Evolutionary conservation across 2,113 vertebrate species (phyloP).

Genomic region (Silurus glanis): DNA sequence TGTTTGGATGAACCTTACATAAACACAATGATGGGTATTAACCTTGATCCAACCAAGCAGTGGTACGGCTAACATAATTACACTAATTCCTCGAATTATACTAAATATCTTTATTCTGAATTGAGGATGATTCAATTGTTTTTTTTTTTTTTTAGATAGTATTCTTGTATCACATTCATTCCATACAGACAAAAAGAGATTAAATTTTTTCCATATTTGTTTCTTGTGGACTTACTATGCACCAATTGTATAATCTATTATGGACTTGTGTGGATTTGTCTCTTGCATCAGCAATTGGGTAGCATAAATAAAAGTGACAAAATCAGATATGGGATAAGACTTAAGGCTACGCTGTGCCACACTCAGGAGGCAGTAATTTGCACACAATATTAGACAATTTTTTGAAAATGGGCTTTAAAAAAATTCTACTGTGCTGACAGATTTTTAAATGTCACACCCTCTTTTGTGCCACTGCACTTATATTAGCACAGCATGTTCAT

Average conservation of each 20-base stretch:
- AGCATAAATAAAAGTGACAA: not conserved
- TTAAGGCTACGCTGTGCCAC: no score
- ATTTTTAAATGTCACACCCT: not conserved
- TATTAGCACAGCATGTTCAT: slow-evolving; percentile 3
- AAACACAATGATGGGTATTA: not conserved
- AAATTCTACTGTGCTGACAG: not conserved
- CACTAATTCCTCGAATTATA: not conserved
- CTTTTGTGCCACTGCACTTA: not conserved
- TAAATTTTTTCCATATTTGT: no score
- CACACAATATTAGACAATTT: not conserved
- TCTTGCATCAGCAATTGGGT: not conserved
- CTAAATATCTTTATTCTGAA: not conserved
- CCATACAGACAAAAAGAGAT: no score
- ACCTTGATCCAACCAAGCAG: not conserved
- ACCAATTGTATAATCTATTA: not conserved
- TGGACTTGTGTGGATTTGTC: not conserved
- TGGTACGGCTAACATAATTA: not conserved
- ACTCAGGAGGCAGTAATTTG: not conserved
- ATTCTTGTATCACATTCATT: no score
- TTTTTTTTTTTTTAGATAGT: no score
- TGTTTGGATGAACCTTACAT: not conserved
- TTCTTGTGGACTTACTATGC: not conserved
- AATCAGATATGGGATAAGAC: not conserved
- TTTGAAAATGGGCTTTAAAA: not conserved
- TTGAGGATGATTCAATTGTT: not conserved